Base-by-base conservation (phyloP, 2,113 vertebrate species). In the Sardina pilchardus region DNA sequence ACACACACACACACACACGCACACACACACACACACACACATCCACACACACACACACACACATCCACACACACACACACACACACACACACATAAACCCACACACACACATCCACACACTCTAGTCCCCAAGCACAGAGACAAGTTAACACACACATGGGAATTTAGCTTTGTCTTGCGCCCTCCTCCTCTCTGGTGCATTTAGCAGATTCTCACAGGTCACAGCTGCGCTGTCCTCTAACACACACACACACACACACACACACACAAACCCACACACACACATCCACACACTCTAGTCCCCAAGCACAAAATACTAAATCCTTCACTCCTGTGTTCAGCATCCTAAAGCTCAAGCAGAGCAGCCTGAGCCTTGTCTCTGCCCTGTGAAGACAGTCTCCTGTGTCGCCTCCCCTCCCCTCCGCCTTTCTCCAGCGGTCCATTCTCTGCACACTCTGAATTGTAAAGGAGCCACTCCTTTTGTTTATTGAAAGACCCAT, bases 261-360 rank as follows among this genome's bases (percentile, higher is more conserved):
- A 63, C 5, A 63, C 56, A 63, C n/a, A 63, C 56, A 63, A 2
- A 63, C 56, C n/a, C 56, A 63, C 21, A 59, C 56, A n/a, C 56
- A 63, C 59, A 63, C 24, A 63, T 30, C 26, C n/a, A 63, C 24
- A 63, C 24, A n/a, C 59, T 26, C 24, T n/a, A 67, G 19, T 56
- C 21, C 53, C 21, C n/a, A 67, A 67, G 26, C 59, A 67, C 24
- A 26, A 7, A 67, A 5, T 30, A 19, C 50, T 4, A 53, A 53
- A 59, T 9, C 24, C 24, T 0, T 82, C 83, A 56, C 16, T 4
- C 14, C 50, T 93, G 91, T 92, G 90, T 92, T 91, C 89, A 83
- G 92, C 93, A 94, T 93, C 86, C 88, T 88, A 93, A 93, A 92
- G 81, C 86, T 82, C 82, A n/a, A 67, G 7, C 53, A 59, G 19